phyloP scores from a whole-genome alignment of 2,113 vertebrate genomes.

The Rafetus swinhoei region DNA sequence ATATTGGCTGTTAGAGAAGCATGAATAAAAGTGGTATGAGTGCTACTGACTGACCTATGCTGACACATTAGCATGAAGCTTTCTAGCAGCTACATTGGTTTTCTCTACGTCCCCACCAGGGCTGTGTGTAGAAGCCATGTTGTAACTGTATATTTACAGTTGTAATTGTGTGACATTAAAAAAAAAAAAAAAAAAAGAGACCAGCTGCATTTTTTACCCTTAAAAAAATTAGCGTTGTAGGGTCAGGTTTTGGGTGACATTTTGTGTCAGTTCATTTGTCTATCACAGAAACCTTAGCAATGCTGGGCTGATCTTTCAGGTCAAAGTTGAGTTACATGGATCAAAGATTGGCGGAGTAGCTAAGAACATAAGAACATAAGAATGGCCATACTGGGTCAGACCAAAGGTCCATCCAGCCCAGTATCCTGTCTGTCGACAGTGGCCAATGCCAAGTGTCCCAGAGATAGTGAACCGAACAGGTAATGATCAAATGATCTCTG shows the following conservation, averaged over 20 bases:
- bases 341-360: not conserved
- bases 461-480: too few species aligned
- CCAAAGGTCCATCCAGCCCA: too few species aligned
- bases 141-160: not conserved
- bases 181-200: not conserved
- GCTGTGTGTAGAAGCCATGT: not conserved
- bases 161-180: not conserved
- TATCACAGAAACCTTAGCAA: not conserved
- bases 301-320: not conserved
- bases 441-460: too few species aligned
- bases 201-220: not conserved
- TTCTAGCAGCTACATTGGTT: not conserved
- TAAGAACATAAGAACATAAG: not conserved
- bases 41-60: not conserved
- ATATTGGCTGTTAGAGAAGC: not conserved
- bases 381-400: too few species aligned
- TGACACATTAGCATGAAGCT: rapidly evolving
- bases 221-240: not conserved
- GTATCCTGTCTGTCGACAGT: too few species aligned
- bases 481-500: too few species aligned
- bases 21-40: not conserved
- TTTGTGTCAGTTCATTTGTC: not conserved
- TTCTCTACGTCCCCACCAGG: not conserved
- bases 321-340: not conserved
- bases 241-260: not conserved